Evolutionary conservation across 2,113 vertebrate genomes (phyloP), one percentile per base, ranked within the genome.

Genomic region (Mastomys coucha): DNA sequence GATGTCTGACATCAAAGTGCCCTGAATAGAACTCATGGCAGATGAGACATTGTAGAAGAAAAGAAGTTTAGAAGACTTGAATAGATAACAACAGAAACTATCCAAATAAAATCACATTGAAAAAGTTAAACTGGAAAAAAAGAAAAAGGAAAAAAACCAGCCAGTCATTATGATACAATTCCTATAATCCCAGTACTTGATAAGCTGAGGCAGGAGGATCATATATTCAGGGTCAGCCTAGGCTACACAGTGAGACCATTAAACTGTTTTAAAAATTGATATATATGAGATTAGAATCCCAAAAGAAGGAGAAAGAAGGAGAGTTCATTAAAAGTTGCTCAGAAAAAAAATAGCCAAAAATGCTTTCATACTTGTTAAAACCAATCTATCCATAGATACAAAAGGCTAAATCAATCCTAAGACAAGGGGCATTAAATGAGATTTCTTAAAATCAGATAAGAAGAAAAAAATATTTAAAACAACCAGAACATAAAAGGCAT

Each of bases 361-460:
- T 53, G 16, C 90, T n/a, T 89, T n/a, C n/a, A 76, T 86, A 91
- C 56, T 33, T 93, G 31, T 4, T 69, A 53, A 96, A 94, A 76
- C 1, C 5, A 86, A 63, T 77, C 80, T 53, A 87, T 60, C 17
- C 33, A 88, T 45, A 78, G 49, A 39, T 67, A 1, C 45, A 67
- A 77, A 76, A 94, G 91, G 22, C 42, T 93, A 70, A 87, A 88
- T 8, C 82, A 76, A 88, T 60, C 39, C 90, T 42, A 91, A 90
- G 17, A 73, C 45, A 84, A 85, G 20, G 56, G 7, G n/a, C 14
- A 84, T 42, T 63, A 84, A 93, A 85, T 91, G 75, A 92, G 70
- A 91, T 67, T 60, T 0, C n/a, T 92, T 65, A 95, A 95, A 94
- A 39, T 28, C 39, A 91, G 14, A 88, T 36, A 84, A 78, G 60